Conservation (phyloP, 2,797 vertebrate species). For the Peromyscus eremicus region DNA sequence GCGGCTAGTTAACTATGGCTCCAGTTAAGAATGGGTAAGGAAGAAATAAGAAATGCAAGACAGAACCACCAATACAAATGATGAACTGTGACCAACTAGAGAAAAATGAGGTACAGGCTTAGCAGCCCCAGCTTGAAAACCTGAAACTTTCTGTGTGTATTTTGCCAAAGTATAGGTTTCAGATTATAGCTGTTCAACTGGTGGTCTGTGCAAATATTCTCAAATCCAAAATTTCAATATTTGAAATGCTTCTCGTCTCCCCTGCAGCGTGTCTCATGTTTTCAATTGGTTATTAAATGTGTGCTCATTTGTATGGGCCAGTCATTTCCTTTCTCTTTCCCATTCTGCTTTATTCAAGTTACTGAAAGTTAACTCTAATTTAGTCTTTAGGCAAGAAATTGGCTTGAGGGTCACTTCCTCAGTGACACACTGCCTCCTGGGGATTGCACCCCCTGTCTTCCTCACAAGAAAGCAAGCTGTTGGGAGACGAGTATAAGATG, state of each 20-base stretch:
- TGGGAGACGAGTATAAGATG: no score
- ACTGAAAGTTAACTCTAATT: background rate
- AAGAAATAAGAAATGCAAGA: background rate
- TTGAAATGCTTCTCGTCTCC: background rate
- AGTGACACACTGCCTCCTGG: background rate
- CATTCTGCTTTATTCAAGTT: slow-evolving; percentile 3
- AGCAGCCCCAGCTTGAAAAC: background rate
- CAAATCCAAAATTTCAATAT: background rate
- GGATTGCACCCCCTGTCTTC: background rate
- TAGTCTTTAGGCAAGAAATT: background rate
- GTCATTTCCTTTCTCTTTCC: background rate
- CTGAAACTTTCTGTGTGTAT: background rate
- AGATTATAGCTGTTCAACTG: background rate
- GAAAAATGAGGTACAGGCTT: background rate
- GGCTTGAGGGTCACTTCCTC: background rate
- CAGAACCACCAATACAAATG: background rate
- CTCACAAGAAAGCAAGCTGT: background rate
- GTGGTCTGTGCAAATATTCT: background rate
- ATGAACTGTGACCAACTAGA: background rate
- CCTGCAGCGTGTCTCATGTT: no score
- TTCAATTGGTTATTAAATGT: background rate
- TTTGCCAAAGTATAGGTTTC: background rate
- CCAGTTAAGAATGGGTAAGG: background rate
- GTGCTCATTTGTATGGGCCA: background rate
- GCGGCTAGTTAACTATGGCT: background rate